Base-by-base conservation (phyloP, 1,140 invertebrate genomes). In the Neuroterus valhalla region DNA sequence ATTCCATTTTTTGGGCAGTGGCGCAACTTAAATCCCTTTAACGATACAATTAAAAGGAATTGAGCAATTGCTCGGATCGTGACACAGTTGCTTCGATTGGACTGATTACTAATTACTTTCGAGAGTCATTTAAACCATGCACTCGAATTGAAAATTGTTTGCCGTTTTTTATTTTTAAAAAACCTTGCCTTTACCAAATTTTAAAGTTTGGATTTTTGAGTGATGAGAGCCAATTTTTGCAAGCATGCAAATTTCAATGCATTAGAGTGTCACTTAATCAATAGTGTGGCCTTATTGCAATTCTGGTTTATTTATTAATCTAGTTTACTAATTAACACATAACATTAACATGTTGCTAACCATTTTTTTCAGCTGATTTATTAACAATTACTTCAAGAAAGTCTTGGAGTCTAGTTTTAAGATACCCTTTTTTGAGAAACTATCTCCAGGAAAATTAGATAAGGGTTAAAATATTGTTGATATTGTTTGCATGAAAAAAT, bases 51-150 rank as follows among this genome's bases (percentile, higher is more conserved):
- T 62, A 38, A 23, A 26, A 62, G 23, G n/a, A 62, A 62, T 62
- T 62, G 55, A 62, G 4, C 55, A 62, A 62, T 62, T 62, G 55
- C 23, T 62, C 55, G 6, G 55, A n/a, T 62, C 55, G 26, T 62
- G 55, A 23, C 55, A 62, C 14, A 62, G 15, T 62, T 62, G 26
- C 55, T 62, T 62, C n/a, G 31, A 62, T 62, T 62, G 55, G n/a
- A 31, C 26, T 31, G n/a, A 62, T 62, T 62, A 62, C 21, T 62
- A 31, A 62, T 62, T 62, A 31, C 31, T 26, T 26, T 62, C 3
- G 55, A 31, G 12, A 14, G 31, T 31, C 31, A 15, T 15, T 26
- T n/a, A 26, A 3, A 23, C 31, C 31, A 62, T n/a, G 15, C 26
- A 62, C 11, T 62, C 31, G n/a, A 11, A 62, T 62, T 14, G 26